Evolutionary conservation across 2,888 invertebrate species (phyloP).

Genomic region (Tinea pellionella): DNA sequence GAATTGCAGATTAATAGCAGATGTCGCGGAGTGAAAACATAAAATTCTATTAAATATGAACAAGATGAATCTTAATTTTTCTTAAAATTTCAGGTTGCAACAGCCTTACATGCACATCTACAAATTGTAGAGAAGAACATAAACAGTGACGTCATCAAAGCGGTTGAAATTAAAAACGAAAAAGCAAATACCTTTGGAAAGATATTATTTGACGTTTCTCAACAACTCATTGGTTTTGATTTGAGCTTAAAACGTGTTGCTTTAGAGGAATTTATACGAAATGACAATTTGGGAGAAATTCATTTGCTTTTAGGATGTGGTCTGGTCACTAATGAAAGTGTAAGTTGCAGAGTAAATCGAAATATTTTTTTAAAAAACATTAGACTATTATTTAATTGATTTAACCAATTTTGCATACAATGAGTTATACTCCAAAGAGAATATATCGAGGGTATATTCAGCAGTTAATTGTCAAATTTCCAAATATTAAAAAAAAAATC

Average conservation of each 20-base stretch:
- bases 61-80: not conserved
- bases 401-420: too few relatives aligned
- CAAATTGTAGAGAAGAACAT: constrained; percentile 29
- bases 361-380: not conserved
- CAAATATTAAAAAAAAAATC: too few relatives aligned
- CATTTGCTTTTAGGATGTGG: constrained; percentile 6
- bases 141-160: constrained; percentile 20
- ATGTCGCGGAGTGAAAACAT: too few relatives aligned
- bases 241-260: not conserved
- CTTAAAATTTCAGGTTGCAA: not conserved
- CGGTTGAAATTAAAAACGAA: constrained; percentile 20
- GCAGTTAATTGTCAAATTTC: too few relatives aligned
- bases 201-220: not conserved
- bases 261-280: not conserved
- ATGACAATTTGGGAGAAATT: not conserved
- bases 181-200: not conserved
- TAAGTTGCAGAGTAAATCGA: too few relatives aligned
- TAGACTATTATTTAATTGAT: too few relatives aligned
- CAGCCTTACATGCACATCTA: constrained; percentile 18
- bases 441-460: too few relatives aligned
- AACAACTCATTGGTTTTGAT: not conserved
- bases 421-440: too few relatives aligned
- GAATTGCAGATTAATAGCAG: too few relatives aligned
- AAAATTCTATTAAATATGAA: too few relatives aligned
- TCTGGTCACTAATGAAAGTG: not conserved